These are phyloP conservation scores for Acanthoscelides obtectus DNA, from an alignment of 2,888 invertebrate genomes.

Conservation along the genomic window DNA sequence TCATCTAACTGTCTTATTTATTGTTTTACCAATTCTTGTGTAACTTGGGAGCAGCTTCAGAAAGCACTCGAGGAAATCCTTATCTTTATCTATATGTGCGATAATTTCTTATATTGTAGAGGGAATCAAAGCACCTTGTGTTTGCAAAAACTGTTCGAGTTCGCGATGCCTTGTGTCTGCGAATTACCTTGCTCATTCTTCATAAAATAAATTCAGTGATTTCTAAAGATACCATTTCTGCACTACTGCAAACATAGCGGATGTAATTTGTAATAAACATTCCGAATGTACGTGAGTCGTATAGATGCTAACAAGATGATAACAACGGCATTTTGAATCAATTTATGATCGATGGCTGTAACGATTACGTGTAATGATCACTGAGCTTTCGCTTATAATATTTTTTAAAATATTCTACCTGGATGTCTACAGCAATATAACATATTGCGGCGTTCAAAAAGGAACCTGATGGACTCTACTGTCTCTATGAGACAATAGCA, in stretches of 20 bases:
- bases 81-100: no score
- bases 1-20: no score
- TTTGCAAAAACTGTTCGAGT: background rate
- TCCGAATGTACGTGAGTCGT: background rate
- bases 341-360: background rate
- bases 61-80: no score
- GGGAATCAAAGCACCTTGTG: background rate
- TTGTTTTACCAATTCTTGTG: no score
- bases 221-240: background rate
- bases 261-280: background rate
- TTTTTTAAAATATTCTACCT: no score
- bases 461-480: no score
- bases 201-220: background rate
- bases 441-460: no score
- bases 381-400: no score
- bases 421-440: no score
- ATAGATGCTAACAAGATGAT: background rate
- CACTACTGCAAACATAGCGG: background rate
- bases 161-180: background rate
- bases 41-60: no score
- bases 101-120: no score
- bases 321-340: background rate
- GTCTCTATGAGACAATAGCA: no score
- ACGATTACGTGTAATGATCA: background rate
- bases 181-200: background rate